Evolutionary conservation across 2,797 vertebrate genomes (phyloP), one percentile per base, ranked within the genome.

Genomic region (Crax fasciolata): DNA sequence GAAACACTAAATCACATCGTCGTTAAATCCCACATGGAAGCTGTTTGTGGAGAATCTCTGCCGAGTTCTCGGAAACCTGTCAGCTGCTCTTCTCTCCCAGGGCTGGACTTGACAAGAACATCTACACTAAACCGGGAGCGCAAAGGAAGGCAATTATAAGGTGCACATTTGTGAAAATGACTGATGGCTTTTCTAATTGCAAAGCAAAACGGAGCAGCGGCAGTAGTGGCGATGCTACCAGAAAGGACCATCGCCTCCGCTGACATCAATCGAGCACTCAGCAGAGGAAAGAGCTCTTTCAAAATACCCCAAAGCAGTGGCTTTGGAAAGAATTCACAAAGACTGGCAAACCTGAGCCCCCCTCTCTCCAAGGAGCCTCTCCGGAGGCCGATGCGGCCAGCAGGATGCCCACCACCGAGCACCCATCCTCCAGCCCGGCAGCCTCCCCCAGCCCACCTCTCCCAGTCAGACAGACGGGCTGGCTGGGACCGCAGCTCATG

Each of bases 311-410:
- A 51, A 28, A 49, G 38, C 3, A 1, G 32, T 3, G 49, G 43
- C 38, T 68, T 25, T 1, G 81, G 66, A 77, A 67, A 65, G 38
- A 57, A 66, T 4, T 41, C 27, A 38, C 44, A 30, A 15, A 32
- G 48, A 28, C 10, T 2, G 20, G 32, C 27, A 41, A 61, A 49
- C 7, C 23, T 7, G 55, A 84, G 38, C 27, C 24, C 23, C 6
- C 30, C 58, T 55, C 28, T 21, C 23, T 43, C 16, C 2, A 1
- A 24, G 39, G 13, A 48, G 39, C 8, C 20, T n/a, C 52, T 62
- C 54, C 0, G 0, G 13, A 63, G 49, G 39, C 23, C 38, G 41
- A 35, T 23, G 6, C 0, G 1, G 38, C 52, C 24, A 2, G 38
- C 27, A 4, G 12, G 24, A 66, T 35, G 25, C 18, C 38, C 44